Conservation (phyloP, 37 sponge, comb jelly and placozoan genomes). For the Axinella damicornis region DNA sequence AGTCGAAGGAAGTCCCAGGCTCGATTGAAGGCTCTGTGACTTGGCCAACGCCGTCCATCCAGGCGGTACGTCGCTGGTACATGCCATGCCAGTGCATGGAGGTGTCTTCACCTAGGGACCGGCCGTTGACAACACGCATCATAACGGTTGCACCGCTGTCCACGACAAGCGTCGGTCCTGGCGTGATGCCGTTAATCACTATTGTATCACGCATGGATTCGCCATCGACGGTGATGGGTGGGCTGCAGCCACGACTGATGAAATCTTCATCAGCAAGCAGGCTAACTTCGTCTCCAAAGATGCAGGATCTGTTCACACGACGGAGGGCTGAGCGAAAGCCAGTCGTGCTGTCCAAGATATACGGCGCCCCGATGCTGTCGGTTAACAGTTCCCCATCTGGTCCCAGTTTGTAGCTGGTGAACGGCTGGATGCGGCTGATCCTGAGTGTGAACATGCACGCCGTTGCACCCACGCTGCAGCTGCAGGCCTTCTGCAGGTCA, state of each 20-base stretch:
- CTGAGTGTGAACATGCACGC: slow-evolving; percentile 49
- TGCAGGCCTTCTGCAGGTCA: too few species aligned
- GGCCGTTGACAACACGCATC: slow-evolving; percentile 58
- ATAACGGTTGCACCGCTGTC: slow-evolving; percentile 31
- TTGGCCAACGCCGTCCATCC: slow-evolving; percentile 83
- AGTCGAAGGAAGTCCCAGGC: slow-evolving; percentile 53
- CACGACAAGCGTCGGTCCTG: slow-evolving; percentile 72
- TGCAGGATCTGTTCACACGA: too few species aligned
- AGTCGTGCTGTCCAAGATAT: not conserved
- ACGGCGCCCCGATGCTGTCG: not conserved
- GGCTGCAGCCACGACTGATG: slow-evolving; percentile 21
- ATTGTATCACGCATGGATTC: slow-evolving; percentile 47
- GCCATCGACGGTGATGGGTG: slow-evolving; percentile 53
- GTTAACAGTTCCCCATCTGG: not conserved
- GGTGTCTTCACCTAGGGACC: slow-evolving; percentile 50
- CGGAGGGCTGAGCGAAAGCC: not conserved
- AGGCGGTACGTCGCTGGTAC: slow-evolving; percentile 68
- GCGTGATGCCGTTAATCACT: slow-evolving; percentile 54
- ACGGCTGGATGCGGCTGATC: slow-evolving; percentile 54
- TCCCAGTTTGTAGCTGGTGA: slow-evolving; percentile 44
- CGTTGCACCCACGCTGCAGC: too few species aligned
- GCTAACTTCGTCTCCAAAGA: not conserved
- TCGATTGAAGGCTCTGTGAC: slow-evolving; percentile 74
- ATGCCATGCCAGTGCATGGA: slow-evolving; percentile 91
- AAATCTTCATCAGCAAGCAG: not conserved